These are phyloP conservation scores for Parauchenoglanis punctatus DNA, from an alignment of 2,797 vertebrate genomes.

Conservation along the genomic window DNA sequence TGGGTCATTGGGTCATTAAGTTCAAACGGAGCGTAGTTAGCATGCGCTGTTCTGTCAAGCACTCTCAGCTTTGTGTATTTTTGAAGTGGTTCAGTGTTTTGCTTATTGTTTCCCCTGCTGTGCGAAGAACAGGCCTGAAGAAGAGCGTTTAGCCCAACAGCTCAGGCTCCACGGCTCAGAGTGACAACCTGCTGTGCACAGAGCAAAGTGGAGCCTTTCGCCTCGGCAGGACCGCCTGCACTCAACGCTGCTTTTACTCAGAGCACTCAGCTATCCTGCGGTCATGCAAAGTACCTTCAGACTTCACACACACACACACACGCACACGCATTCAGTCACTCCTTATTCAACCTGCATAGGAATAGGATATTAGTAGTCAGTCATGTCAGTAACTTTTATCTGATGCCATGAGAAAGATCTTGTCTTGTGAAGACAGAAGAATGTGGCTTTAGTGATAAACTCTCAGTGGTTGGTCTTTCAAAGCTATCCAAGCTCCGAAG, in stretches of 20 bases:
- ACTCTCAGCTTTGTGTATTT: not conserved
- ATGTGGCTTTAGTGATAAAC: conserved; percentile 13
- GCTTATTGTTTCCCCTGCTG: conserved; percentile 25
- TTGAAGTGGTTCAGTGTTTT: not conserved
- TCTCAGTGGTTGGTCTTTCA: conserved; percentile 39
- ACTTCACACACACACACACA: not conserved
- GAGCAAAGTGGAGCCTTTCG: conserved; percentile 21
- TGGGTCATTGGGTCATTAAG: conserved; percentile 32
- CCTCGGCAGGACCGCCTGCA: conserved; percentile 32
- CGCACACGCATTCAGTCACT: not conserved
- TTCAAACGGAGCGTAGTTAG: conserved; percentile 12
- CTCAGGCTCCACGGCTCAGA: not conserved
- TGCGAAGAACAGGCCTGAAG: not conserved
- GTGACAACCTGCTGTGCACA: conserved; percentile 18
- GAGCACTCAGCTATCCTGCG: not conserved
- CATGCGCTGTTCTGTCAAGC: conserved; percentile 23
- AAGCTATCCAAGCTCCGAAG: not conserved
- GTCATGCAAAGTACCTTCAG: conserved; percentile 10
- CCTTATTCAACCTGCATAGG: no score
- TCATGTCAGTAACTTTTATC: not conserved
- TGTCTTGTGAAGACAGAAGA: conserved; percentile 20
- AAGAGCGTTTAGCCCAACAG: not conserved
- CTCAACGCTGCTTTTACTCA: conserved; percentile 14
- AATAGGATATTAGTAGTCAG: conserved; percentile 9
- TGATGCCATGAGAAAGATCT: conserved; percentile 21